These are phyloP conservation scores for Neuroscelio doddi DNA, from an alignment of 2,888 invertebrate genomes.

Conservation along the genomic window DNA sequence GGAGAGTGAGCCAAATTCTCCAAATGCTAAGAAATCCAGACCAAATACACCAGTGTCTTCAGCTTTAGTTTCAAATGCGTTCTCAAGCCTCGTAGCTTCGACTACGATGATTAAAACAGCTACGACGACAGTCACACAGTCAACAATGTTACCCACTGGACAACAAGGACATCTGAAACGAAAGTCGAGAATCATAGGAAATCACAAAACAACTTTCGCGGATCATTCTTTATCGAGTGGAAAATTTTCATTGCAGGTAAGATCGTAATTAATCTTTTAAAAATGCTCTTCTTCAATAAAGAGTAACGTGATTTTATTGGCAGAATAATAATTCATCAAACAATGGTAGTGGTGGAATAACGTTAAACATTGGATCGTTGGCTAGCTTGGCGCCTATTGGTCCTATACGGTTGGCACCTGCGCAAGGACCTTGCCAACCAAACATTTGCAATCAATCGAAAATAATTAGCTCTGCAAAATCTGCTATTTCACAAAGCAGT, in stretches of 20 bases:
- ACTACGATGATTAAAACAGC: constrained; percentile 42
- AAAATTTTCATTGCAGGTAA: constrained; percentile 58
- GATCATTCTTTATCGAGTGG: constrained; percentile 56
- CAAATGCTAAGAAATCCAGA: constrained; percentile 71
- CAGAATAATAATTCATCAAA: constrained; percentile 44
- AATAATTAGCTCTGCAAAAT: constrained; percentile 23
- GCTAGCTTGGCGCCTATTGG: constrained; percentile 70
- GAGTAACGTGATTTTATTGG: constrained; percentile 40
- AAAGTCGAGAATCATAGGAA: constrained; percentile 54
- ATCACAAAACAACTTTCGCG: constrained; percentile 55
- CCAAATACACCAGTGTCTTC: constrained; percentile 61
- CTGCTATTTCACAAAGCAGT: constrained; percentile 35
- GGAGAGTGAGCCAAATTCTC: constrained; percentile 74
- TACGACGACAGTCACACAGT: constrained; percentile 40
- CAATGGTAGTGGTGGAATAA: constrained; percentile 65
- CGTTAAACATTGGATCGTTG: constrained; percentile 70
- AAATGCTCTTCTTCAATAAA: no score
- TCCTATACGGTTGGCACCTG: constrained; percentile 65
- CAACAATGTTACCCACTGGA: neutral
- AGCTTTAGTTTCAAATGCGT: constrained; percentile 7
- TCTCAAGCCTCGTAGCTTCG: constrained; percentile 17
- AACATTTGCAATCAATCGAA: constrained; percentile 30
- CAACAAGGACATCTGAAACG: constrained; percentile 45
- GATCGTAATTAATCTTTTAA: no score
- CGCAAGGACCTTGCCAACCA: constrained; percentile 22